phyloP scores from a whole-genome alignment of 2,113 vertebrate genomes.

The Camelus dromedarius region DNA sequence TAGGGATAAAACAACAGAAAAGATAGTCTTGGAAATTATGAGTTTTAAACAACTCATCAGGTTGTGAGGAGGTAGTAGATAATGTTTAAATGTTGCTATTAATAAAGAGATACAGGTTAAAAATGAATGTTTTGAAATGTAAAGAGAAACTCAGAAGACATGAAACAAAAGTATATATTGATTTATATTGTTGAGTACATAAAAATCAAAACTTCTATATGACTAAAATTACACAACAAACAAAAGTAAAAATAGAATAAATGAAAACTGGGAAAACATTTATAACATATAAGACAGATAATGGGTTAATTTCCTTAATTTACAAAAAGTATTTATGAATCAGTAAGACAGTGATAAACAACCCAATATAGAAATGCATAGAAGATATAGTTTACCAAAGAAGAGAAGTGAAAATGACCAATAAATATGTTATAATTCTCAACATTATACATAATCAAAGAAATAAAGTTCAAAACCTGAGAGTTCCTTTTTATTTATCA shows the following conservation, averaged over 20 bases:
- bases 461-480: background rate
- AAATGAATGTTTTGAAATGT: conserved; percentile 47
- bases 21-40: background rate
- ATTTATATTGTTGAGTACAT: background rate
- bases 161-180: background rate
- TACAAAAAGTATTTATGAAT: background rate
- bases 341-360: background rate
- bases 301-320: background rate
- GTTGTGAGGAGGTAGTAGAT: background rate
- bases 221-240: background rate
- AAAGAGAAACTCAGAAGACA: conserved; percentile 34
- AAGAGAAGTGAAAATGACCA: conserved; percentile 8
- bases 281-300: background rate
- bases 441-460: background rate
- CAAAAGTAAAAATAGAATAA: background rate
- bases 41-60: background rate
- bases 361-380: background rate
- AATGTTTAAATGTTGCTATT: conserved; percentile 21
- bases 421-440: background rate
- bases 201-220: background rate
- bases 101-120: background rate
- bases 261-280: background rate
- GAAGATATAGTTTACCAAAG: background rate
- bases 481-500: conserved; percentile 9
- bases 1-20: background rate